Percentiles rank a stretch among this genome's conserved stretches.
phyloP scores from a whole-genome alignment of 2,797 vertebrate genomes.

The Propithecus deckenii region DNA sequence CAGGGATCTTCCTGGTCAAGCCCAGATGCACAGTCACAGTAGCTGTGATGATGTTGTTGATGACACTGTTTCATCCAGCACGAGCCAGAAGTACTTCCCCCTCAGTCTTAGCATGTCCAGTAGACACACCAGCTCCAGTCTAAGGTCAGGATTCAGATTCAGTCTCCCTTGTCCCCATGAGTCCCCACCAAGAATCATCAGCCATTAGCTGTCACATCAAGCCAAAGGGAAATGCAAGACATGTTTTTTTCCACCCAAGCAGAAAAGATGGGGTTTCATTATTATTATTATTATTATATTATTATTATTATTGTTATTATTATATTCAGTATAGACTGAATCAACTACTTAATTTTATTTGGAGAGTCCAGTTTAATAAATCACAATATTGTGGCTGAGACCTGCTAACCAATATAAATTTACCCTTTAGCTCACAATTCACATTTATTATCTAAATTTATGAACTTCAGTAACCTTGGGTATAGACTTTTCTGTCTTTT shows the following conservation, averaged over 20 bases:
- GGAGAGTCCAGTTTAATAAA: background rate
- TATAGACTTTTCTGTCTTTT: background rate
- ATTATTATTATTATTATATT: background rate
- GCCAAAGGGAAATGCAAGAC: background rate
- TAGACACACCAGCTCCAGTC: background rate
- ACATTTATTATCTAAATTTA: constrained; percentile 21
- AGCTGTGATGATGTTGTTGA: background rate
- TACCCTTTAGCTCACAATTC: background rate
- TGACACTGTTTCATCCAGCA: background rate
- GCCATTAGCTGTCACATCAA: background rate
- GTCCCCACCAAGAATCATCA: background rate
- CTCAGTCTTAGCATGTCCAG: fast-evolving
- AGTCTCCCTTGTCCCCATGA: no score
- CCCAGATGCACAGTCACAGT: no score
- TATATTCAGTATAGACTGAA: background rate
- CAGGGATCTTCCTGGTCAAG: background rate
- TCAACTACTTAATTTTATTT: background rate
- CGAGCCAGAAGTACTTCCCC: background rate
- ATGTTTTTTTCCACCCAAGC: background rate
- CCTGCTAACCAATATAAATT: background rate
- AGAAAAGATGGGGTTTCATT: background rate
- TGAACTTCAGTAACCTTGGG: background rate
- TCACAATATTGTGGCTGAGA: background rate
- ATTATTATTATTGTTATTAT: no score
- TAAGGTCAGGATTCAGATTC: background rate